Evolutionary conservation across 2,113 vertebrate genomes (phyloP).

Genomic region (Erythrocercus mccallii): DNA sequence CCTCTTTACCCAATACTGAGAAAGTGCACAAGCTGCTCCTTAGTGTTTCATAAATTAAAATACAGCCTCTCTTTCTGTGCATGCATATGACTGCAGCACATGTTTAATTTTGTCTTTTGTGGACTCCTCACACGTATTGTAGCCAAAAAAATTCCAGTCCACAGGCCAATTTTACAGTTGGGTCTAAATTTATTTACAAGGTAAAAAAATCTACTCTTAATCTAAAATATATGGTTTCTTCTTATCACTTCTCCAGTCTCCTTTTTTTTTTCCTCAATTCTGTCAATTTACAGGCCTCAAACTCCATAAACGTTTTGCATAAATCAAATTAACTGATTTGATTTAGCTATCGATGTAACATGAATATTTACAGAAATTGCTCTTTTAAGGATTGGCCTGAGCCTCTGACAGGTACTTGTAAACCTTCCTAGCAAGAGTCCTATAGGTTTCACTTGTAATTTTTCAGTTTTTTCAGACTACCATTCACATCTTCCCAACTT

Average conservation of each 20-base stretch:
- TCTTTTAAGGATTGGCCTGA: neutral
- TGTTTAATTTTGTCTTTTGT: neutral
- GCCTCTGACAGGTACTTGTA: neutral
- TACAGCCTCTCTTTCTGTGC: neutral
- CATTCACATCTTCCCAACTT: neutral
- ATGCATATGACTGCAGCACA: neutral
- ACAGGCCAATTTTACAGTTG: neutral
- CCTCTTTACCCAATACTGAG: neutral
- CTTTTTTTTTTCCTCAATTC: neutral
- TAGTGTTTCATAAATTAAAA: neutral
- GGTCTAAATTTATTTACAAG: neutral
- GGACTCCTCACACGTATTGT: neutral
- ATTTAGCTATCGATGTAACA: neutral
- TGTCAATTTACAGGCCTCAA: neutral
- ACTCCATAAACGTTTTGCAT: neutral
- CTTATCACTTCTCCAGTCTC: neutral
- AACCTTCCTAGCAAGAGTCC: neutral
- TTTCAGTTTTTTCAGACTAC: neutral
- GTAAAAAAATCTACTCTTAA: neutral
- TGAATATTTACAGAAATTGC: neutral
- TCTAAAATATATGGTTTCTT: neutral
- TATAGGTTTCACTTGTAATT: neutral
- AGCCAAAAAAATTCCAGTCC: neutral
- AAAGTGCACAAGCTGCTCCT: neutral
- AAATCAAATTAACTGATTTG: neutral